Conservation (phyloP, 2,113 vertebrate genomes). For the Felis catus region DNA sequence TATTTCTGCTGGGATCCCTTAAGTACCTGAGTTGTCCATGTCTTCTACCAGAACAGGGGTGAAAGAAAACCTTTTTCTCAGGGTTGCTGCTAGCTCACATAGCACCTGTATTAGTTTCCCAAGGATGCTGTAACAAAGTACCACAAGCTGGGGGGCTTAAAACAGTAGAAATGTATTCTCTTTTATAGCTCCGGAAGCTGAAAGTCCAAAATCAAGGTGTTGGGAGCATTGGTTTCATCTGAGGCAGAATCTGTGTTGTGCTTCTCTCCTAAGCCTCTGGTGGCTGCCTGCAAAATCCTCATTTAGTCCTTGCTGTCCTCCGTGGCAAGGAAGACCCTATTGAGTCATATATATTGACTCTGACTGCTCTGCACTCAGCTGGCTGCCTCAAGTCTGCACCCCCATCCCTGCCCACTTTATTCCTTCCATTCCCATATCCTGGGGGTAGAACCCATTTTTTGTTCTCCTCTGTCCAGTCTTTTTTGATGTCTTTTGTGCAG, state of each 20-base stretch:
- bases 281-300: neutral
- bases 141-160: neutral
- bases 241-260: neutral
- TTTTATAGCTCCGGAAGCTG: neutral
- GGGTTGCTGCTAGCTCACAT: neutral
- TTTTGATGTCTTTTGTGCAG: neutral
- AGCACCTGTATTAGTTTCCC: neutral
- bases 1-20: neutral
- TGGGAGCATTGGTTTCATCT: neutral
- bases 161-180: neutral
- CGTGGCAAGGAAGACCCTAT: neutral
- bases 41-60: neutral
- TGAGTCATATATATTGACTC: neutral
- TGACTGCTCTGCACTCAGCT: neutral
- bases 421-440: neutral
- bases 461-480: neutral
- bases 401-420: neutral
- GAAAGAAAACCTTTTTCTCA: neutral
- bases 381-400: neutral
- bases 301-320: too few relatives aligned
- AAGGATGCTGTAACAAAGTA: neutral
- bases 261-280: neutral
- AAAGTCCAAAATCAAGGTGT: neutral
- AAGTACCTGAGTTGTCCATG: neutral
- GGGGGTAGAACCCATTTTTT: neutral